Conservation (phyloP, 2,888 invertebrate species). For the Priocnemis perturbator region DNA sequence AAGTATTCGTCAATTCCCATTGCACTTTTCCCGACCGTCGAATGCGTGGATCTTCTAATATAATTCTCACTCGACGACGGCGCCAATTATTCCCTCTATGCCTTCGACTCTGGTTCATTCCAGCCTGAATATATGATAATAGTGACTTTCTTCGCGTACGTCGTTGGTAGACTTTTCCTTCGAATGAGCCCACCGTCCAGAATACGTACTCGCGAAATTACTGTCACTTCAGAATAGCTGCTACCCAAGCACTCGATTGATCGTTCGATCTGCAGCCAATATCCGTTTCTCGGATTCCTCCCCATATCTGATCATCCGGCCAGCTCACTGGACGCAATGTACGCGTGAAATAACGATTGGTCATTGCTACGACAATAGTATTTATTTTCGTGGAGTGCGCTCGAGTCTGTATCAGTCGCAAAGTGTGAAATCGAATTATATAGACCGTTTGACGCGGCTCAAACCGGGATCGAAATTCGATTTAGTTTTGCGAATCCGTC, state of each 20-base stretch:
- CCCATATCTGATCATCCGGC: no score
- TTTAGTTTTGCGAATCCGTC: conserved; percentile 1
- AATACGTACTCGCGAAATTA: no score
- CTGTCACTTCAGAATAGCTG: no score
- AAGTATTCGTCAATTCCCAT: neutral
- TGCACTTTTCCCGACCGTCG: neutral
- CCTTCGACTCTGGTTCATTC: neutral
- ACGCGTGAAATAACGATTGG: neutral
- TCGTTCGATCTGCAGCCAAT: no score
- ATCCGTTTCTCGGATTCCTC: no score
- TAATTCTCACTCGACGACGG: neutral
- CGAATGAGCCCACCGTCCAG: no score
- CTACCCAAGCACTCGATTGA: no score
- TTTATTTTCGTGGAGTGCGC: conserved; percentile 7
- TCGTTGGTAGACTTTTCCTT: no score
- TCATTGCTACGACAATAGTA: conserved; percentile 6
- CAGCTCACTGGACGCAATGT: no score
- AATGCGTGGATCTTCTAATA: neutral
- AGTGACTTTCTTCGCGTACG: no score
- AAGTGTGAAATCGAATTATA: conserved; percentile 12
- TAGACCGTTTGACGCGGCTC: conserved; percentile 13
- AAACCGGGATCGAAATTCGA: conserved; percentile 5
- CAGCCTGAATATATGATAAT: no score
- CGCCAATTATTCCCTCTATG: neutral
- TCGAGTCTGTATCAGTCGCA: neutral